Percentiles rank a stretch among this genome's conserved stretches.
Conservation (phyloP, 2,888 invertebrate genomes). For the Lepidocyrtoides sp. region DNA sequence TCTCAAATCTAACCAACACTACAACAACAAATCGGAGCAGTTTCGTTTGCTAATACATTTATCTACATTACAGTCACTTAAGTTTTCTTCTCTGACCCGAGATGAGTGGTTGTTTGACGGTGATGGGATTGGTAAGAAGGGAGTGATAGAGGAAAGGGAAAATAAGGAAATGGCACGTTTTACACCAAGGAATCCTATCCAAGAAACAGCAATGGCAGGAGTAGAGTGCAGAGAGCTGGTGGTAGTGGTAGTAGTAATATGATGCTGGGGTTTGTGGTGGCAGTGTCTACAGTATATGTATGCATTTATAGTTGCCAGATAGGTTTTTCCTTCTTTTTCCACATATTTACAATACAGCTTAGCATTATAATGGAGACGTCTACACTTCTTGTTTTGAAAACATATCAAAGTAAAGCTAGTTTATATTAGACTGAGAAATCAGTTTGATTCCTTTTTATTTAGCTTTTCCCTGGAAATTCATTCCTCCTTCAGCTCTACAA, state of each 20-base stretch:
- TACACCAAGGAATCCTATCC: slow-evolving; percentile 19
- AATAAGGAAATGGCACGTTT: slow-evolving; percentile 34
- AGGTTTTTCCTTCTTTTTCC: neutral
- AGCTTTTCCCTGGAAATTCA: neutral
- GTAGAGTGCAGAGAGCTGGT: neutral
- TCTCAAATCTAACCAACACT: neutral
- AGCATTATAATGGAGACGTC: too few relatives aligned
- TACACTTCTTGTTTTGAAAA: too few relatives aligned
- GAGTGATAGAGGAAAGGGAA: slow-evolving; percentile 5
- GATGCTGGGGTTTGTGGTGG: neutral
- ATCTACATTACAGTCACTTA: slow-evolving; percentile 33
- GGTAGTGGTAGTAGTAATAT: neutral
- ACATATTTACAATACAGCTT: slow-evolving; percentile 2
- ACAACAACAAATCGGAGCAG: neutral
- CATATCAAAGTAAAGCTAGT: neutral
- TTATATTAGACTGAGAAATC: neutral
- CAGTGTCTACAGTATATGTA: too few relatives aligned
- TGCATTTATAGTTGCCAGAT: too few relatives aligned
- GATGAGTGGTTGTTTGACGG: slow-evolving; percentile 44
- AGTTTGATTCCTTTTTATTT: neutral
- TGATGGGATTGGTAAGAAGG: slow-evolving; percentile 20
- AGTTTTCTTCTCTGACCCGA: slow-evolving; percentile 21
- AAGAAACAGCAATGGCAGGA: neutral
- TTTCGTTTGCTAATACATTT: slow-evolving; percentile 28
- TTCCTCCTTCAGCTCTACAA: slow-evolving; percentile 1